Evolutionary conservation across 2,113 vertebrate genomes (phyloP), one percentile per base, ranked within the genome.

Genomic region (Strigops habroptila): DNA sequence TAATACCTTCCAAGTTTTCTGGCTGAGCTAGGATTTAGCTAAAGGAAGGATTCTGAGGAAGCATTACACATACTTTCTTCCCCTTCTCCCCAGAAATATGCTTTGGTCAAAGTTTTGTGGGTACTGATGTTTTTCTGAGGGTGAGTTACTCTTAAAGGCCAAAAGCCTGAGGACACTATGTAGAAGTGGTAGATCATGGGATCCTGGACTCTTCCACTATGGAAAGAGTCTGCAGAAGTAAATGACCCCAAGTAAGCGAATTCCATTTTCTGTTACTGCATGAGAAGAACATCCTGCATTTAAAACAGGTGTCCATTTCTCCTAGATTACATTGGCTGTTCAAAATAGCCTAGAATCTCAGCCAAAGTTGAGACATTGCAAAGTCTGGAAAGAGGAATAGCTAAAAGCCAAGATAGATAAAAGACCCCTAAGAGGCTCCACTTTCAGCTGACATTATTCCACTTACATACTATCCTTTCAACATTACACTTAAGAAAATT

Each of bases 401-500:
- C 49, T 60, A 76, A 95, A 94, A 88, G 17, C 49, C 37, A 59
- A 22, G 52, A 46, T 85, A 82, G 65, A 84, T 69, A 64, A 85
- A 89, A 94, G 49, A 80, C 24, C 6, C n/a, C 17, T 79, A 63
- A 75, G 70, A 89, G 84, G 23, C 7, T 53, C 14, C 39, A 80
- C 84, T 93, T 79, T 19, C 52, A 71, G 73, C 60, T 84, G 92
- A 91, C 85, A 92, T 91, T 83, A 46, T 94, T 86, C 82, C 35
- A 28, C 74, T 88, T 95, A 77, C 52, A 86, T 78, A 30, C 31
- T 25, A 39, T 73, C 64, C 89, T 95, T 93, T 91, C 92, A 91
- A 64, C 88, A 80, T 89, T 85, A 77, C 69, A 80, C 86, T 96
- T 91, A 81, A 91, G 82, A 94, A 97, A 97, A 97, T 96, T 93